Percentiles rank a stretch among this genome's conserved stretches.
Evolutionary conservation across 2,888 invertebrate genomes (phyloP).

Genomic region (Myopa tessellatipennis): DNA sequence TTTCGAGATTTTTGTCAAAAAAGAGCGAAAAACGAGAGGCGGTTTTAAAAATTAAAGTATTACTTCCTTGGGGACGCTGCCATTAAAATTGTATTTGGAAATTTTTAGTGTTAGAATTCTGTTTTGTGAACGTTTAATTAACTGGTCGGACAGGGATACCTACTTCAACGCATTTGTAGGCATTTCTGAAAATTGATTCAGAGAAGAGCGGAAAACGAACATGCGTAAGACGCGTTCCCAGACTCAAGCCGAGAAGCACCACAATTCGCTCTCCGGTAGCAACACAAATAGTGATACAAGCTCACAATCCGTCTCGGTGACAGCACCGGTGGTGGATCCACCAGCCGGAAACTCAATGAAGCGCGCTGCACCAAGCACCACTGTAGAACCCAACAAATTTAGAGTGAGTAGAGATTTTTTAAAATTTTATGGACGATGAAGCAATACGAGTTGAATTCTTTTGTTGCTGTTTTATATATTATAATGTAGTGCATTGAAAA

Average conservation of each 20-base stretch:
- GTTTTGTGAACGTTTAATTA: too few species aligned
- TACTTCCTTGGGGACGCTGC: neutral
- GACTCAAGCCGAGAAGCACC: constrained; percentile 64
- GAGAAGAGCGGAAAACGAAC: constrained; percentile 15
- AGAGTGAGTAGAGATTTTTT: constrained; percentile 44
- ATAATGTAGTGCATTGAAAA: too few species aligned
- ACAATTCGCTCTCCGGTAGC: constrained; percentile 51
- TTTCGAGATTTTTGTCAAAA: neutral
- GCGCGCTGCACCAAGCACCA: constrained; percentile 41
- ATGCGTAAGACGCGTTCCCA: constrained; percentile 68
- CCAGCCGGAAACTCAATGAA: constrained; percentile 42
- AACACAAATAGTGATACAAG: constrained; percentile 35
- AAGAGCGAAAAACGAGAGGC: constrained; percentile 18
- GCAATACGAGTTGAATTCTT: too few species aligned
- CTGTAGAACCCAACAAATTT: constrained; percentile 46
- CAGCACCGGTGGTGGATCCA: constrained; percentile 40
- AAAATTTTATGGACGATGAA: too few species aligned
- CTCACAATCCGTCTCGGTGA: constrained; percentile 21
- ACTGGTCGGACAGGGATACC: neutral
- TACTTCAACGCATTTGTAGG: constrained; percentile 1
- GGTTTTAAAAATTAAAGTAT: neutral
- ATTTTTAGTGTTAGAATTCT: neutral
- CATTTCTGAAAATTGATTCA: constrained; percentile 17
- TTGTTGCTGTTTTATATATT: too few species aligned
- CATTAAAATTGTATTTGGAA: neutral